Conservation (phyloP, 2,888 invertebrate species). For the Stenichneumon culpator region DNA sequence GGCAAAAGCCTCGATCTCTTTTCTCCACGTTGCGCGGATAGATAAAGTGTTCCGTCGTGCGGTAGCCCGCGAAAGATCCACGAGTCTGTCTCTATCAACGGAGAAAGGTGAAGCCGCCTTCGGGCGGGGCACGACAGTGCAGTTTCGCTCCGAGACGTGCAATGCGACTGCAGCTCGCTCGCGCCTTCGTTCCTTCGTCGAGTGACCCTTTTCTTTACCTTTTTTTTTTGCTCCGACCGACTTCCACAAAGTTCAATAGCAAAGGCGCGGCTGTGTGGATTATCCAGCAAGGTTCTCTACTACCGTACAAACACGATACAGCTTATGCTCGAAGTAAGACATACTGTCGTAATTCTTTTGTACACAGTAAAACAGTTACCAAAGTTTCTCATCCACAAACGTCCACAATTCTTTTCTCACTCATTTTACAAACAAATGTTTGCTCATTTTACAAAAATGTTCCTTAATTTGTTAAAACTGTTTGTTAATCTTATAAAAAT, state of each 20-base stretch:
- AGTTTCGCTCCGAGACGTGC: conserved; percentile 19
- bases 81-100: conserved; percentile 15
- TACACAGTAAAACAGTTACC: not conserved
- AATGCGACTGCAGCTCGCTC: conserved; percentile 15
- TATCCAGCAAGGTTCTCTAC: conserved; percentile 49
- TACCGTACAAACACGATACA: not conserved
- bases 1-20: not conserved
- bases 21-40: not conserved
- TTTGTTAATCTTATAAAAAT: too few relatives aligned
- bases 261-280: conserved; percentile 51
- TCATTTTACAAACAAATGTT: not conserved
- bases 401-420: not conserved
- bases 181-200: conserved; percentile 8
- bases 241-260: conserved; percentile 64
- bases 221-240: conserved; percentile 15
- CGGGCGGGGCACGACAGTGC: conserved; percentile 14
- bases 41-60: conserved; percentile 15
- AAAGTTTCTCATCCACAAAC: not conserved
- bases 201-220: not conserved
- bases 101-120: conserved; percentile 47
- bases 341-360: conserved; percentile 2
- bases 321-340: not conserved
- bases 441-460: too few relatives aligned
- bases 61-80: conserved; percentile 16
- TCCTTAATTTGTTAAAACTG: not conserved